Evolutionary conservation across 2,113 vertebrate species (phyloP).

Genomic region (Ginglymostoma cirratum): DNA sequence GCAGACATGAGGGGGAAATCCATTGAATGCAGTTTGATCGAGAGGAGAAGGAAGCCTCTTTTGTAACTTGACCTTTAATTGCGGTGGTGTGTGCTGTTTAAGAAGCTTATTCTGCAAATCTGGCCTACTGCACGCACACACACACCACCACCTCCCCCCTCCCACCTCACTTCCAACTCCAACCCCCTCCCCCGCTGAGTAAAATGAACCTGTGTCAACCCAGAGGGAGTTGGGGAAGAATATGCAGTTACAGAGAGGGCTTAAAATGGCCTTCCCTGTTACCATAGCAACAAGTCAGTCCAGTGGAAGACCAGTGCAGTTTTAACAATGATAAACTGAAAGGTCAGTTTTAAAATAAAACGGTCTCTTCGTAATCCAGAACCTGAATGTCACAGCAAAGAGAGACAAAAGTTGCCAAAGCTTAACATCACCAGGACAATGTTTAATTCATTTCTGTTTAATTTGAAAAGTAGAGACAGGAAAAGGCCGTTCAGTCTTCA

Average conservation of each 20-base stretch:
- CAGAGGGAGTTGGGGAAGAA: background rate
- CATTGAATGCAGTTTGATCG: background rate
- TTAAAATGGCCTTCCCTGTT: background rate
- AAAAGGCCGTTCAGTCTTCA: background rate
- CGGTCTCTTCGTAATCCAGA: background rate
- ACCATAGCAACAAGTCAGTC: background rate
- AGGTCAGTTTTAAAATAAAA: background rate
- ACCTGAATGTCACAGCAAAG: no score
- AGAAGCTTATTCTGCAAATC: background rate
- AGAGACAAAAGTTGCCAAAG: no score
- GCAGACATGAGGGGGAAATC: background rate
- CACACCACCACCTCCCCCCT: background rate
- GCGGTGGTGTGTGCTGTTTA: background rate
- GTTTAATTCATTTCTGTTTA: background rate
- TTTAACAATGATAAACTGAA: background rate
- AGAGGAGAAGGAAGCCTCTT: background rate
- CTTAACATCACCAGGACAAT: no score
- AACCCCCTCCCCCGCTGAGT: background rate
- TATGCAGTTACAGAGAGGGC: background rate
- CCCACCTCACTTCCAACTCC: background rate
- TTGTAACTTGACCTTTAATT: conserved; percentile 30
- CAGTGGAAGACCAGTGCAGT: background rate
- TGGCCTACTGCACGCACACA: background rate
- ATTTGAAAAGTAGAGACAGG: background rate
- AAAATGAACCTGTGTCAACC: background rate